Conservation (phyloP, 2,888 invertebrate species). For the Clitarchus hookeri region DNA sequence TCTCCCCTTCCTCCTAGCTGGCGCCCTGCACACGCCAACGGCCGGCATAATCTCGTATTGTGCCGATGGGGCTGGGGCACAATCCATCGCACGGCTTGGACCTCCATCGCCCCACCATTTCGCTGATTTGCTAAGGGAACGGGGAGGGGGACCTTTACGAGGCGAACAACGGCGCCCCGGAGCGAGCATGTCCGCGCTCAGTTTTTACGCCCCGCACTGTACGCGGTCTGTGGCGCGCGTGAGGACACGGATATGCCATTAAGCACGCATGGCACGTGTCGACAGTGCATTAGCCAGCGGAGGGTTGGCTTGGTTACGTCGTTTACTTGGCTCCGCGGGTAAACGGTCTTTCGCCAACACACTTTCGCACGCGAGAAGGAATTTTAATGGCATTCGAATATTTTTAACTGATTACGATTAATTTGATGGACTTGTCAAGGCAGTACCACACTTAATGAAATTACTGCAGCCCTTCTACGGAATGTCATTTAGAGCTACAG, state of each 20-base stretch:
- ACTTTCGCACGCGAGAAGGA: too few relatives aligned
- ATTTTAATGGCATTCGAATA: too few relatives aligned
- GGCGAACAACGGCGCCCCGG: neutral
- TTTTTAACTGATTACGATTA: too few relatives aligned
- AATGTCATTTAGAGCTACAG: too few relatives aligned
- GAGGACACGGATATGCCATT: neutral
- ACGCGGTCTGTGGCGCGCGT: neutral
- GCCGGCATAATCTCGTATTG: constrained; percentile 4
- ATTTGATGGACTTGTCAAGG: too few relatives aligned
- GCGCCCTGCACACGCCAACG: neutral
- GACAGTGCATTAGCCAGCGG: neutral
- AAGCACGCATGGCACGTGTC: neutral
- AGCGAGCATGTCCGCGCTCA: neutral
- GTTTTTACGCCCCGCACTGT: neutral
- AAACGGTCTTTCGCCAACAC: too few relatives aligned
- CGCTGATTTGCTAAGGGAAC: neutral
- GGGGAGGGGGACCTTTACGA: neutral
- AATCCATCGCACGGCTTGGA: neutral
- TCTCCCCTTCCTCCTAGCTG: neutral
- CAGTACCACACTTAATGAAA: too few relatives aligned
- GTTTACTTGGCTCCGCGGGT: neutral
- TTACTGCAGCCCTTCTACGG: too few relatives aligned
- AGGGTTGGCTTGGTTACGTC: neutral
- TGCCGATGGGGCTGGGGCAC: neutral
- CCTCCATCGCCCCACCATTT: neutral